Percentiles rank a stretch among this genome's conserved stretches.
Conservation (phyloP, 1,140 invertebrate species). For the Drosophila tristis region DNA sequence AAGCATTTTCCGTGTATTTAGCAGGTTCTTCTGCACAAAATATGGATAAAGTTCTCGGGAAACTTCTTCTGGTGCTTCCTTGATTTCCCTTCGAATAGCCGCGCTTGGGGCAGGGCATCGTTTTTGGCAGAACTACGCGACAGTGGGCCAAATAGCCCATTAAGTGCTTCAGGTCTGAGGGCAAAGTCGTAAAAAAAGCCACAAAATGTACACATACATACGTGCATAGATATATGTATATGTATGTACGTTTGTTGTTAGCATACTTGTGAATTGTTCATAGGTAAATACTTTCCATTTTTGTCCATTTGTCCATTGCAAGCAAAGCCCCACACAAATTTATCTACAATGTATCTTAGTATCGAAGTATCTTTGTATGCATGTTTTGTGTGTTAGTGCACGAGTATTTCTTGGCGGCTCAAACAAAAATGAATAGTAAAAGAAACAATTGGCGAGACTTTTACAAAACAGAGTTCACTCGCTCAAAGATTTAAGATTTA, state of each 20-base stretch:
- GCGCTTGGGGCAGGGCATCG: no score
- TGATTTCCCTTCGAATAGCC: no score
- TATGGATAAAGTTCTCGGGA: no score
- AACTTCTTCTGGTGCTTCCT: no score
- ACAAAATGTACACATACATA: slow-evolving; percentile 13
- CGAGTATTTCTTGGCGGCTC: slow-evolving; percentile 9
- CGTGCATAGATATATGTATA: not conserved
- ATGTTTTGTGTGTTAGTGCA: slow-evolving; percentile 11
- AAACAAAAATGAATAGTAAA: slow-evolving; percentile 29
- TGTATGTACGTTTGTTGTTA: slow-evolving; percentile 4
- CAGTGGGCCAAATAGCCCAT: slow-evolving; percentile 6
- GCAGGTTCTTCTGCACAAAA: no score
- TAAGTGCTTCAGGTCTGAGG: slow-evolving; percentile 11
- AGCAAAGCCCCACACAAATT: not conserved
- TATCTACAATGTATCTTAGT: slow-evolving; percentile 2
- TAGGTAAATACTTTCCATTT: slow-evolving; percentile 59
- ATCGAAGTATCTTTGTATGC: slow-evolving; percentile 9
- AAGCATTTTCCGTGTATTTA: no score
- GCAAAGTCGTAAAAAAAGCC: slow-evolving; percentile 16
- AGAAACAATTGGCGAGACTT: slow-evolving; percentile 47
- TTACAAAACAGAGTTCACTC: slow-evolving; percentile 54
- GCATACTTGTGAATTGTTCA: slow-evolving; percentile 35
- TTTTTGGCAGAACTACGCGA: no score
- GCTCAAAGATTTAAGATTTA: slow-evolving; percentile 30
- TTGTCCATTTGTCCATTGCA: not conserved